These are phyloP conservation scores for Brachirus orientalis DNA, from an alignment of 2,113 vertebrate species.

Conservation along the genomic window DNA sequence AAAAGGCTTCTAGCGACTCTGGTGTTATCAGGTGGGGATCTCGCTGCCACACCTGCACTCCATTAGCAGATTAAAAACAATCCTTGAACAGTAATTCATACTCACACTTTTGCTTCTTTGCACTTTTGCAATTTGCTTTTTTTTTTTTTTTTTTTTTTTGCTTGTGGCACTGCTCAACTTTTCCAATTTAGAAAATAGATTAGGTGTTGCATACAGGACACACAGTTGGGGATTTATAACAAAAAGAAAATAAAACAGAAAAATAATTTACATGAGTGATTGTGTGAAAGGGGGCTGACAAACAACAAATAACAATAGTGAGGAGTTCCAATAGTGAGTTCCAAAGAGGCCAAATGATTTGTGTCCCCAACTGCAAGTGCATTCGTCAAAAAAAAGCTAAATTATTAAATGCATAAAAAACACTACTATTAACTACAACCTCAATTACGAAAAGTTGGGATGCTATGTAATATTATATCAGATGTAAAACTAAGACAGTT, in stretches of 20 bases:
- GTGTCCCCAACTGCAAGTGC: too few relatives aligned
- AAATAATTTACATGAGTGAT: background rate
- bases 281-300: background rate
- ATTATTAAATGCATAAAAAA: too few relatives aligned
- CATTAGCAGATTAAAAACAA: background rate
- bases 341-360: too few relatives aligned
- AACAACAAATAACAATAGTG: too few relatives aligned
- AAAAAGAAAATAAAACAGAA: background rate
- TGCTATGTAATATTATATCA: too few relatives aligned
- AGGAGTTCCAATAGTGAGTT: too few relatives aligned
- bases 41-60: background rate
- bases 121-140: constrained; percentile 8
- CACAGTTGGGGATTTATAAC: background rate
- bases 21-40: background rate
- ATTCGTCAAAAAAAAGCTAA: too few relatives aligned
- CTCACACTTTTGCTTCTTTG: too few relatives aligned
- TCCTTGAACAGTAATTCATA: background rate
- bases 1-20: background rate
- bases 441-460: too few relatives aligned
- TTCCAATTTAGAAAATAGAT: constrained; percentile 9
- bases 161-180: background rate
- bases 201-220: background rate
- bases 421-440: too few relatives aligned
- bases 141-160: too few relatives aligned
- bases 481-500: too few relatives aligned